Conservation (phyloP, 2,113 vertebrate species). For the Chiloscyllium plagiosum region DNA sequence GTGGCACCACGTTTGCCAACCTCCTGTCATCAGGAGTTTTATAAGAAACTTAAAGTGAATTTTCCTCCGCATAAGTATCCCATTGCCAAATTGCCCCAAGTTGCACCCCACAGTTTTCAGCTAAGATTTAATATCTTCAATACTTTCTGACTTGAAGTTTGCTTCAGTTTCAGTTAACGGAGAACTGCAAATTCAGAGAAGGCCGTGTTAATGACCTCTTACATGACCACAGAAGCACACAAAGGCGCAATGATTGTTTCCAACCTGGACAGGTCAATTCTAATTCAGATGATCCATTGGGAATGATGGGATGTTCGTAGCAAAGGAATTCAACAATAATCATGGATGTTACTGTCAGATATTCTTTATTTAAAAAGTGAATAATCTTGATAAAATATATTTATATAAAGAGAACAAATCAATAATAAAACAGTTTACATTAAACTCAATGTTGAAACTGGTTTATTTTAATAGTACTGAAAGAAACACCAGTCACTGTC, state of each 20-base stretch:
- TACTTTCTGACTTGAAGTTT: neutral
- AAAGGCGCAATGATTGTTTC: neutral
- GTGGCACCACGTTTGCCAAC: too few relatives aligned
- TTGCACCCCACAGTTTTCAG: too few relatives aligned
- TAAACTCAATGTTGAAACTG: neutral
- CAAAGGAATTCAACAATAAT: neutral
- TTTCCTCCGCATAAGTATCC: neutral
- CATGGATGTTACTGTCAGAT: neutral
- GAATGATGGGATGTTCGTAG: neutral
- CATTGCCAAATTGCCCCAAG: neutral
- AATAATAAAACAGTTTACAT: neutral
- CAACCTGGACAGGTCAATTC: neutral
- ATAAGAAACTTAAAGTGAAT: too few relatives aligned
- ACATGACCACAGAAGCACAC: neutral
- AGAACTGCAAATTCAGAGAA: conserved; percentile 18
- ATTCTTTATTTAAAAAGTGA: neutral
- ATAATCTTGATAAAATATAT: neutral
- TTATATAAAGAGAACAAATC: neutral
- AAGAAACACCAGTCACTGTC: neutral
- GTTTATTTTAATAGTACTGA: neutral
- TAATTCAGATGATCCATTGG: neutral
- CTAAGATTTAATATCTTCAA: neutral
- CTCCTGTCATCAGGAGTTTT: too few relatives aligned
- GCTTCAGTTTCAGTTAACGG: neutral
- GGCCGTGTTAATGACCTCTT: too few relatives aligned